Evolutionary conservation across 2,797 vertebrate genomes (phyloP).

Genomic region (Chlorospingus semifuscus): DNA sequence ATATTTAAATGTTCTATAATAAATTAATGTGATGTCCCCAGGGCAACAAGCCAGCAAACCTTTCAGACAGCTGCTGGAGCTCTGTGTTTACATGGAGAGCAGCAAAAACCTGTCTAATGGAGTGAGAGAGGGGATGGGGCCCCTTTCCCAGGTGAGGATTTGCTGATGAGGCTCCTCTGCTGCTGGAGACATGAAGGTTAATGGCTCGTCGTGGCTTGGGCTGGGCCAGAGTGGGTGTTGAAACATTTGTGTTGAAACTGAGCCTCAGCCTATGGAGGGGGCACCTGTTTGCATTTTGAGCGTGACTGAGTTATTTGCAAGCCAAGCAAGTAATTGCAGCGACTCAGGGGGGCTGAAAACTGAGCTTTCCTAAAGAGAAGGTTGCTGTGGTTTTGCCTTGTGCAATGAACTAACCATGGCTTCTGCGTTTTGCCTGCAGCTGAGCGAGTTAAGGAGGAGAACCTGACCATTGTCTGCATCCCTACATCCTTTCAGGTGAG

Average conservation of each 20-base stretch:
- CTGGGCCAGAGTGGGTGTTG: neutral
- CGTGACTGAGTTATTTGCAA: slow-evolving; percentile 43
- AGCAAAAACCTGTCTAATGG: slow-evolving; percentile 26
- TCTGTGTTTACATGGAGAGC: slow-evolving; percentile 9
- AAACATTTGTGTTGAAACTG: neutral
- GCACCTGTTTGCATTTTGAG: neutral
- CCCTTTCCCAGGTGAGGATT: neutral
- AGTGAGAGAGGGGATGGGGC: neutral
- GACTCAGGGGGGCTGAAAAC: neutral
- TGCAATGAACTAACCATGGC: neutral
- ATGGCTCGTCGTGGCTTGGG: neutral
- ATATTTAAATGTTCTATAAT: slow-evolving; percentile 51
- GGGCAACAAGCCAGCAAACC: slow-evolving; percentile 55
- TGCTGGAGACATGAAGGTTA: slow-evolving; percentile 1
- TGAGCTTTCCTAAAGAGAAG: slow-evolving; percentile 25
- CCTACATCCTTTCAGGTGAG: slow-evolving; percentile 96
- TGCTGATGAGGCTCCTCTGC: neutral
- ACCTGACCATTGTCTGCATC: slow-evolving; percentile 90
- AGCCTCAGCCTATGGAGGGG: neutral
- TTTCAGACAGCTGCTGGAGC: slow-evolving; percentile 46
- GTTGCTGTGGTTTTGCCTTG: neutral
- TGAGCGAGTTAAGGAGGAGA: slow-evolving; percentile 89
- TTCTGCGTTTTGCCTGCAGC: slow-evolving; percentile 75
- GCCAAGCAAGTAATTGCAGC: slow-evolving; percentile 21
- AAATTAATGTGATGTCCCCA: slow-evolving; percentile 28